Percentiles rank a stretch among this genome's conserved stretches.
These are phyloP conservation scores for Phymorhynchus buccinoides DNA, from an alignment of 1,140 invertebrate genomes.

Conservation along the genomic window DNA sequence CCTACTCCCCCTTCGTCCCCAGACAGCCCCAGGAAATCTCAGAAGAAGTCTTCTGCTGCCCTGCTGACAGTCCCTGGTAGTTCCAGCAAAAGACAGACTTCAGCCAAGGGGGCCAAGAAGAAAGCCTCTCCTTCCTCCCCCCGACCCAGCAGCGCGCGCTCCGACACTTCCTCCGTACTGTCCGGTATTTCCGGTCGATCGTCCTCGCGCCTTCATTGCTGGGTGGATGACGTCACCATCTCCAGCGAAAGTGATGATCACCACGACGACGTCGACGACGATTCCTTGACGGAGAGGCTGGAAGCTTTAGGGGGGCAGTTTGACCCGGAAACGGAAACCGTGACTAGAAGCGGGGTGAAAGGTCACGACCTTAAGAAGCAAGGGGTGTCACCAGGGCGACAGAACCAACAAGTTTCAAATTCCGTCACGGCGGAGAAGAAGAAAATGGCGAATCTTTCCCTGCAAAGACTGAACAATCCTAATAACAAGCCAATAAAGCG, in stretches of 20 bases:
- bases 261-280: no score
- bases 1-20: background rate
- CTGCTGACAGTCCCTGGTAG: background rate
- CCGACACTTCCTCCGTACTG: background rate
- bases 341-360: background rate
- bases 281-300: background rate
- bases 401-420: background rate
- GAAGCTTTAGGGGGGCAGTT: background rate
- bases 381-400: background rate
- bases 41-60: background rate
- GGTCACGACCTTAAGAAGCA: no score
- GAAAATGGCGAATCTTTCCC: background rate
- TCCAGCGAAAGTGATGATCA: no score
- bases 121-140: background rate
- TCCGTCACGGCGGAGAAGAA: background rate
- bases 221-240: slow-evolving; percentile 49
- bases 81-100: background rate
- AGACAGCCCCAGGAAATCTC: background rate
- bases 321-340: background rate
- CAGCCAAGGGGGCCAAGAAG: background rate
- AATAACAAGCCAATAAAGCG: no score
- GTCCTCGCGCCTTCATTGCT: slow-evolving; percentile 20
- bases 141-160: background rate
- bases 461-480: background rate
- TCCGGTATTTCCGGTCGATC: background rate